Conservation (phyloP, 2,113 vertebrate genomes). For the Petaurus breviceps region DNA sequence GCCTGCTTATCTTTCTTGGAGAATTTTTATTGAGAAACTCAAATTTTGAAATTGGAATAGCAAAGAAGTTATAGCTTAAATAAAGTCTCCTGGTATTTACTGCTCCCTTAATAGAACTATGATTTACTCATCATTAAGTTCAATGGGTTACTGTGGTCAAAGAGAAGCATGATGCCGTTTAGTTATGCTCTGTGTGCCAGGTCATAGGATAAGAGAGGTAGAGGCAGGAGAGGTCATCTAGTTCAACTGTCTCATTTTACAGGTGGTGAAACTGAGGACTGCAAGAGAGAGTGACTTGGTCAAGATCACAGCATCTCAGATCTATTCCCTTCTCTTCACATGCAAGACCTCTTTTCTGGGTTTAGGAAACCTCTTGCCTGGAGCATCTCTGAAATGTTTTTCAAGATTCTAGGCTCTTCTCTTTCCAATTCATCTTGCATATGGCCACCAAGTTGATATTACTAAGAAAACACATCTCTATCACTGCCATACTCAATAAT, state of each 20-base stretch:
- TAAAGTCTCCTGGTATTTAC: neutral
- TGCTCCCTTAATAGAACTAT: neutral
- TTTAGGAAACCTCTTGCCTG: neutral
- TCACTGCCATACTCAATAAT: neutral
- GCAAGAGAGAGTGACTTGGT: neutral
- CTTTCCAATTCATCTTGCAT: neutral
- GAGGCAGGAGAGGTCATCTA: neutral
- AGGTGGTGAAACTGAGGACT: neutral
- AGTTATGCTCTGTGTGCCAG: neutral
- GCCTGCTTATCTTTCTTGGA: conserved; percentile 18
- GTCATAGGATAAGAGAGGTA: neutral
- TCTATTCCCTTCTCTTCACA: neutral
- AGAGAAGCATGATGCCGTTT: neutral
- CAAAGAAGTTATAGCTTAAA: conserved; percentile 5
- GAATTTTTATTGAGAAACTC: conserved; percentile 28
- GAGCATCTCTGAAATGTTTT: no score
- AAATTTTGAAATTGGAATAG: conserved; percentile 4
- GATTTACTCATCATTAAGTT: neutral
- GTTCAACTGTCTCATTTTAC: neutral
- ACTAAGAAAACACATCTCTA: neutral
- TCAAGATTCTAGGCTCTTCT: neutral
- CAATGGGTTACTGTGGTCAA: neutral
- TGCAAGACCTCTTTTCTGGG: neutral
- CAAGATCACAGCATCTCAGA: neutral
- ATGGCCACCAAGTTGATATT: neutral